phyloP scores from a whole-genome alignment of 2,113 vertebrate species.

The Oreotragus oreotragus region DNA sequence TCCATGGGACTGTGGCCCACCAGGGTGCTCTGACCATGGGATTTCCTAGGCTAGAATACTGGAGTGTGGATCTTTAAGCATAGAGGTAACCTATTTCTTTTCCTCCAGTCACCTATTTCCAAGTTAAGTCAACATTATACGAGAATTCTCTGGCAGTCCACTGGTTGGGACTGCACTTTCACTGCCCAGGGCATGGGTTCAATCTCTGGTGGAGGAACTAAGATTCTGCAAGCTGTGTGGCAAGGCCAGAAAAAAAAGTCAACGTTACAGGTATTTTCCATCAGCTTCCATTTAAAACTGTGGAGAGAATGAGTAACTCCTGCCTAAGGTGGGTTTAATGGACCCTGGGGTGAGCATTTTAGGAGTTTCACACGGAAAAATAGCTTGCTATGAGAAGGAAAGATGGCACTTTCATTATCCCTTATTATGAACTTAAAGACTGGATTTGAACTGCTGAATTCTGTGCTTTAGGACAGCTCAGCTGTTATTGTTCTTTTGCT shows the following conservation, averaged over 20 bases:
- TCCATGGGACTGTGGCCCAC: background rate
- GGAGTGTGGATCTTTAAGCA: background rate
- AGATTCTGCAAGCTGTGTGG: background rate
- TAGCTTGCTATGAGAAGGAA: background rate
- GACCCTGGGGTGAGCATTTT: background rate
- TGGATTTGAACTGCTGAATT: background rate
- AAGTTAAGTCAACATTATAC: slow-evolving; percentile 17
- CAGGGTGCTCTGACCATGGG: background rate
- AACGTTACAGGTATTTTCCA: background rate
- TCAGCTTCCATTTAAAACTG: background rate
- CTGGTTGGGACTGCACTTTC: background rate
- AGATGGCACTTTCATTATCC: background rate
- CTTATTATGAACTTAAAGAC: background rate
- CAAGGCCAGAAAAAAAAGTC: background rate
- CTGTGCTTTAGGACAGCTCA: background rate
- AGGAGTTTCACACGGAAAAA: background rate
- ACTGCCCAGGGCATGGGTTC: background rate
- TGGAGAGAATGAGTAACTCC: background rate
- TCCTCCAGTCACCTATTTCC: background rate
- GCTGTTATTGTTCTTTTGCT: background rate
- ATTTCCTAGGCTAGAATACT: background rate
- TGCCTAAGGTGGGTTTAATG: background rate
- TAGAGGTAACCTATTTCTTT: background rate
- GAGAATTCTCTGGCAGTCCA: background rate
- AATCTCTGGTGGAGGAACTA: background rate